Evolutionary conservation across 2,797 vertebrate species (phyloP), one percentile per base, ranked within the genome.

Genomic region (Neosilurus hyrtlii): DNA sequence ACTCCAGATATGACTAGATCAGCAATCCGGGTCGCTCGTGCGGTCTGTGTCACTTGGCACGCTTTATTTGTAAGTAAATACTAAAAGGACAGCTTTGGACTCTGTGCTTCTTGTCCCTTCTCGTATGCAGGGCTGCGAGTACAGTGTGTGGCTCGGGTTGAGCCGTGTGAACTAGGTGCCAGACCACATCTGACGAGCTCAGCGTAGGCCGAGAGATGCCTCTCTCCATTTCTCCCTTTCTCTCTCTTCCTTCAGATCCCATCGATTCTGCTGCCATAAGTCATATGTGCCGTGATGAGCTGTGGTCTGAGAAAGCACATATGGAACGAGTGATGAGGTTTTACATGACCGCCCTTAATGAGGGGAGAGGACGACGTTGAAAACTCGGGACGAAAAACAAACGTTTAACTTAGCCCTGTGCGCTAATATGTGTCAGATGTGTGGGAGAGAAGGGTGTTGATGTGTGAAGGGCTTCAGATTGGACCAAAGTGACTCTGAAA

Each of bases 141-240:
- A 20, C 68, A 51, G 94, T 90, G 90, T 95, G 92, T 90, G 90
- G 94, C 94, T 94, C 93, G 92, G 90, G 91, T 94, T 93, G 91
- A 92, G 93, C 43, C 94, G 93, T 95, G 93, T 95, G 94, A 96
- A 95, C 95, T 94, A 92, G 90, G 93, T 94, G 95, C 96, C 96
- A 96, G 94, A 96, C 95, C 96, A 96, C 96, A 96, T 96, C 95
- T 95, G 93, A 96, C 91, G 90, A 77, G 89, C 92, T 91, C 84
- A 91, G 93, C 95, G 91, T 83, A 92, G 93, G 94, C 94, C 93
- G 88, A 82, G 18, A 79, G 89, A 93, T 92, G 93, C 89, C 67
- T 79, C 59, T 67, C 77, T 72, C 74, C 43, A 49, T 78, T 89
- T 84, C 85, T 86, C 86, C 78, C 85, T 83, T 79, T 72, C 84